Base-by-base conservation (phyloP, 2,888 invertebrate species). In the Drosophila putrida region DNA sequence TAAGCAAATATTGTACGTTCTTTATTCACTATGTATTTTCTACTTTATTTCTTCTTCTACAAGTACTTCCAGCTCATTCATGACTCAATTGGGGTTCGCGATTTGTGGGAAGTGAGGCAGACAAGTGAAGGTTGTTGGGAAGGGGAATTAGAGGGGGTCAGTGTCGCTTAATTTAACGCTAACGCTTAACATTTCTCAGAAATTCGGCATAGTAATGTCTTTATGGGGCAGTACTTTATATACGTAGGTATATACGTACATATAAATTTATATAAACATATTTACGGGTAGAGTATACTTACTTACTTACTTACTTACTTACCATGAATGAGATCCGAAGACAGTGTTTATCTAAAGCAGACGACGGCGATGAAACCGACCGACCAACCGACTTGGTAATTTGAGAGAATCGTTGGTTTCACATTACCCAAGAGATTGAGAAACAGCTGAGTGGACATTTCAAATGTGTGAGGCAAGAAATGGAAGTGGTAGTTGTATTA, bases 391-490 rank as follows among this genome's bases (percentile, higher is more conserved):
- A 59, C 59, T 71, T 54, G 83, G 83, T 88, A 84, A 84, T 80
- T 78, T 69, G 88, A 84, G 80, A 53, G 25, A 39, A 31, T 54
- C 59, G 61, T 35, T 57, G 57, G 72, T 79, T 28, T 78, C 77
- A 53, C 76, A 75, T 78, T 78, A 71, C 77, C 63, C 62, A 31
- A 44, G 44, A 55, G 46, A 55, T 39, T 27, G 43, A 54, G 62
- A 50, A 82, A 88, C 88, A 83, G 83, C 88, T 83, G 88, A 83
- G 88, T 83, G 88, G 82, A 85, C 82, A 82, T 66, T 80, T 65
- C 60, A 69, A 71, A 64, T 61, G 65, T 68, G 65, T 57, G 71
- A 38, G 51, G 75, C 75, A 73, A 63, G 28, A 59, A 61, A 38
- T 54, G 31, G 43, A 44, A 33, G 43, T 20, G 55, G 2, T 43